Percentiles rank a stretch among this genome's conserved stretches.
These are phyloP conservation scores for Brachionus rubens DNA, from an alignment of 1,140 invertebrate genomes.

Conservation along the genomic window DNA sequence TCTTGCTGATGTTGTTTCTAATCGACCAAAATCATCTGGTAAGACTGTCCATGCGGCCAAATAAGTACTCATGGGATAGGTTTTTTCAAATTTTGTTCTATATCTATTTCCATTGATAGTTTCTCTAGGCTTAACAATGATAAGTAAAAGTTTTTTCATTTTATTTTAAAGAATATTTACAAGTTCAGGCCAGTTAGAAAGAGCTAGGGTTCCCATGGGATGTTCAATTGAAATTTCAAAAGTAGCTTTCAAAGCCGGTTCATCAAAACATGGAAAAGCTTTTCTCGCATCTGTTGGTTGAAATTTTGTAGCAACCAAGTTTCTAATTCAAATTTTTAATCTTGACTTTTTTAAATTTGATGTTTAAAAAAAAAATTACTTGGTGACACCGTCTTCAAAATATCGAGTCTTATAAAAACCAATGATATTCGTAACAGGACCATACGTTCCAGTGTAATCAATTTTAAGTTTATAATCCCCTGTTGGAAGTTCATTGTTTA, in stretches of 20 bases:
- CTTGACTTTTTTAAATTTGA: not conserved
- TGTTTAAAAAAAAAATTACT: not conserved
- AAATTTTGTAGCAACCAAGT: conserved; percentile 45
- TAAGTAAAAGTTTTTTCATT: no score
- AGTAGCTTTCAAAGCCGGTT: conserved; percentile 81
- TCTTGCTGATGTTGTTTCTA: not conserved
- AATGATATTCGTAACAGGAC: conserved; percentile 33
- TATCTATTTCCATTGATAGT: not conserved
- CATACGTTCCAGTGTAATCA: conserved; percentile 23
- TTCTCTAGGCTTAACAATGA: conserved; percentile 5
- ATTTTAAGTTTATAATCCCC: conserved; percentile 29
- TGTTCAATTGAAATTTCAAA: conserved; percentile 67
- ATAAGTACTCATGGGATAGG: conserved; percentile 74
- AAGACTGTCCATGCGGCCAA: conserved; percentile 69
- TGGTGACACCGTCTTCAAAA: conserved; percentile 16
- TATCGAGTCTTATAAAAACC: conserved; percentile 43
- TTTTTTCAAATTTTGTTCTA: conserved; percentile 38
- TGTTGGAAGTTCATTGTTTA: not conserved
- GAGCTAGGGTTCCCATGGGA: conserved; percentile 9
- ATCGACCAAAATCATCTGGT: conserved; percentile 25
- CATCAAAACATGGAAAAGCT: conserved; percentile 80
- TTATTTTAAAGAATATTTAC: not conserved
- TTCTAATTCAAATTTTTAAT: not conserved
- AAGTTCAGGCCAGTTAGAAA: conserved; percentile 36
- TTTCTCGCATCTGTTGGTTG: conserved; percentile 44